Base-by-base conservation (phyloP, 1,140 invertebrate genomes). In the Pectinophora gossypiella region DNA sequence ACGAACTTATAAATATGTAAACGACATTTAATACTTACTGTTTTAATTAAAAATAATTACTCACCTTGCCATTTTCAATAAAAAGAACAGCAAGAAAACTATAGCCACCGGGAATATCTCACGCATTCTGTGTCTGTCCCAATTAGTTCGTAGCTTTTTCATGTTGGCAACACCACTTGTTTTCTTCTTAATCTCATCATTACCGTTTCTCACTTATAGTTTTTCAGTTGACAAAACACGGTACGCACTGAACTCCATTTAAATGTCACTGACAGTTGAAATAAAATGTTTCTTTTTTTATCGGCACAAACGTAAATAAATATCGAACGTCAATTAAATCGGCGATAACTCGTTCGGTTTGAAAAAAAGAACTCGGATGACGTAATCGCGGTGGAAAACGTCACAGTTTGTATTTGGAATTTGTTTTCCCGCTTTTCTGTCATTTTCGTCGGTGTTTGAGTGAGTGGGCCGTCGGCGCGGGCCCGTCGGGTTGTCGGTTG, bases 161-260 rank as follows among this genome's bases (percentile, higher is more conserved):
- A 85, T 86, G 83, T 86, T 76, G 83, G 83, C 64, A 84, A 66
- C 79, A 80, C 78, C 69, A 76, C 59, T 59, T 73, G 64, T 59
- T 71, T 61, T 56, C 67, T 72, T 56, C 65, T 70, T 48, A 68
- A 55, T 64, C 67, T 77, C 83, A 86, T 83, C 55, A 57, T 80
- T 75, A 75, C 57, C 59, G 64, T 51, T 66, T 71, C 19, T 23
- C 54, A 45, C 40, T n/a, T n/a, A 54, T 10, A 40, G 13, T 44
- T 44, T 32, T 32, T 32, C 16, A 40, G 36, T 15, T 15, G 13
- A 6, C 13, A 18, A 40, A 40, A 16, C 13, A 40, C n/a, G n/a
- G n/a, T n/a, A n/a, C 3, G n/a, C 3, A 10, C 15, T 40, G 6
- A 40, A 10, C 15, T 40, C 27, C 27, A 18, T 40, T 40, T 40